Conservation (phyloP, 1,140 invertebrate genomes). For the Leguminivora glycinivorella region DNA sequence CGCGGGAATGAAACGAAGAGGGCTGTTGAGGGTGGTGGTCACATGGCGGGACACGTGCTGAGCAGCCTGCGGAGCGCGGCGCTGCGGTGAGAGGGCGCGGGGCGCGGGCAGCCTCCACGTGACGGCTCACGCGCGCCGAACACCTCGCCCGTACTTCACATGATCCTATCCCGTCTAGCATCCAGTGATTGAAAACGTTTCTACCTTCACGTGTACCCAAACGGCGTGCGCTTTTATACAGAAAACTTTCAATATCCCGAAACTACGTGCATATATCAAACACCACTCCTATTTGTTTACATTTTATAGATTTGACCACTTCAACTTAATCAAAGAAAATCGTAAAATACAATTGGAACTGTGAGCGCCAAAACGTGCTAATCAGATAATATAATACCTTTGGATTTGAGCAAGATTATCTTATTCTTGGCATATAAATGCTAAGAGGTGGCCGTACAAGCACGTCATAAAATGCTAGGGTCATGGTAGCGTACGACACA, state of each 20-base stretch:
- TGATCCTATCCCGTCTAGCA: background rate
- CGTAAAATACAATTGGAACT: too few relatives aligned
- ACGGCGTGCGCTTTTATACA: background rate
- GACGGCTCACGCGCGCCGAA: slow-evolving; percentile 25
- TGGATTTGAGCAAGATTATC: background rate
- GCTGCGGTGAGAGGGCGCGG: slow-evolving; percentile 32
- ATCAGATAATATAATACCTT: too few relatives aligned
- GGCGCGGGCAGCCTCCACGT: slow-evolving; percentile 35
- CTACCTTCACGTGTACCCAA: background rate
- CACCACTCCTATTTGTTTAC: too few relatives aligned
- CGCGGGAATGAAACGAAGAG: background rate
- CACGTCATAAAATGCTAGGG: background rate
- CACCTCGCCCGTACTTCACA: slow-evolving; percentile 36
- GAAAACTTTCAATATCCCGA: background rate
- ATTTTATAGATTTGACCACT: too few relatives aligned
- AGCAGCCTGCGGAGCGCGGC: slow-evolving; percentile 29
- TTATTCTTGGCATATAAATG: background rate
- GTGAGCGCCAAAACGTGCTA: too few relatives aligned
- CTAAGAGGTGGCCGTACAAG: background rate
- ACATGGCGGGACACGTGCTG: slow-evolving; percentile 31
- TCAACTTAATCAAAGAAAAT: too few relatives aligned
- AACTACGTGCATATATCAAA: too few relatives aligned
- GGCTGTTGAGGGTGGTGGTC: slow-evolving; percentile 15
- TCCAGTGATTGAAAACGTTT: background rate
- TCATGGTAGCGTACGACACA: background rate